These are phyloP conservation scores for Calliopum simillimum DNA, from an alignment of 2,888 invertebrate genomes.

Conservation along the genomic window DNA sequence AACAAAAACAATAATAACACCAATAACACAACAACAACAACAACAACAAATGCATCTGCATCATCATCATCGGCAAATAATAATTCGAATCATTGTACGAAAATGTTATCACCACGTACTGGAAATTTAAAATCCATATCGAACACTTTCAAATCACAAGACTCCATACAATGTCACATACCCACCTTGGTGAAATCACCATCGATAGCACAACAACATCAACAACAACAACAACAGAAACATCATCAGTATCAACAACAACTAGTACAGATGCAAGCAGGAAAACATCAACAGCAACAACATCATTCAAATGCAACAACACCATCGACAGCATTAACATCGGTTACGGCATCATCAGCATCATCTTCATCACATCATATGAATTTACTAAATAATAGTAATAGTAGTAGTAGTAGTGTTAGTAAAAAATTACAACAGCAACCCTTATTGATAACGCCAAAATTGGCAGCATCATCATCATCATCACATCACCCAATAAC, in stretches of 20 bases:
- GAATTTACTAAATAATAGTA: slow-evolving; percentile 47
- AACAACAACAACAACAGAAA: slow-evolving; percentile 58
- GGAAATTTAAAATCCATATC: slow-evolving; percentile 66
- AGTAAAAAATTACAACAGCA: slow-evolving; percentile 51
- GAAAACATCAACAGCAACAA: slow-evolving; percentile 28
- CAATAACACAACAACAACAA: slow-evolving; percentile 48
- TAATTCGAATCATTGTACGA: slow-evolving; percentile 52
- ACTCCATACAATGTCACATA: slow-evolving; percentile 66
- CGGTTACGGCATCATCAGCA: slow-evolving; percentile 33
- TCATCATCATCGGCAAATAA: slow-evolving; percentile 49
- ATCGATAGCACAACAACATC: slow-evolving; percentile 63
- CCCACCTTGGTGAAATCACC: slow-evolving; percentile 66
- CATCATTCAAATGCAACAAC: slow-evolving; percentile 35
- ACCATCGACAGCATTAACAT: slow-evolving; percentile 39
- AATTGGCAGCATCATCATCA: slow-evolving; percentile 49
- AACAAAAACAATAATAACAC: slow-evolving; percentile 60
- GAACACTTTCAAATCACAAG: slow-evolving; percentile 67
- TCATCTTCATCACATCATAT: slow-evolving; percentile 26
- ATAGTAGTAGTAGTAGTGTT: slow-evolving; percentile 57
- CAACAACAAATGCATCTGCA: slow-evolving; percentile 43
- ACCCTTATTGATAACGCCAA: slow-evolving; percentile 61
- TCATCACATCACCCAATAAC: slow-evolving; percentile 24
- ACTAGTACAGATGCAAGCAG: slow-evolving; percentile 38
- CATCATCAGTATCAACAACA: slow-evolving; percentile 51
- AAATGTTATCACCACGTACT: slow-evolving; percentile 67